Percentiles rank a stretch among this genome's conserved stretches.
phyloP scores from a whole-genome alignment of 1,140 invertebrate genomes.

The Trichomalopsis sarcophagae region DNA sequence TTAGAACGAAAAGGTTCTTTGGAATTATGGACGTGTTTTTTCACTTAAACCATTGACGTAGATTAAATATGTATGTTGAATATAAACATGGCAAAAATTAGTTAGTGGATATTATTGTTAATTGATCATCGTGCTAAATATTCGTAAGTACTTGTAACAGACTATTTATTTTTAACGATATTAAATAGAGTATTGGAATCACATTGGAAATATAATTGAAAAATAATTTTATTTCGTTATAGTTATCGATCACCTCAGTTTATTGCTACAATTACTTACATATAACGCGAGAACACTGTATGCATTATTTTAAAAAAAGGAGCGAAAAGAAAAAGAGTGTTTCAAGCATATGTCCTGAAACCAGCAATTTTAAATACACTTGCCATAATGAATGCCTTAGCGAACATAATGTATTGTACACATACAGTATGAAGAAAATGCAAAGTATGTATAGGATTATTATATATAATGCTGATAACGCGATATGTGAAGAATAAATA shows the following conservation, averaged over 20 bases:
- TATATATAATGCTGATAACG: constrained; percentile 49
- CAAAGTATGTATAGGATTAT: constrained; percentile 55
- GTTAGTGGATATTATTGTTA: not conserved
- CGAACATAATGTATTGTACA: constrained; percentile 62
- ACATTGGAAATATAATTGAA: not conserved
- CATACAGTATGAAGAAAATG: constrained; percentile 60
- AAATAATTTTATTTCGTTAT: not conserved
- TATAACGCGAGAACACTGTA: not conserved
- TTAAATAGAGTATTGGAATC: not conserved
- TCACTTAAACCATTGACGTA: not conserved
- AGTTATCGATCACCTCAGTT: not conserved
- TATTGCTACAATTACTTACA: not conserved
- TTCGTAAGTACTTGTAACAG: not conserved
- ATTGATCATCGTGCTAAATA: not conserved
- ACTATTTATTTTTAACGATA: not conserved
- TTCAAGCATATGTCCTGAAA: constrained; percentile 55
- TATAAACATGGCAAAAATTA: not conserved
- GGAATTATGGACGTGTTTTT: not conserved
- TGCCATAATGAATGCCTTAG: constrained; percentile 69
- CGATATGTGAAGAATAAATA: constrained; percentile 49
- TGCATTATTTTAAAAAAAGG: constrained; percentile 30
- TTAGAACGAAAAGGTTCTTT: not conserved
- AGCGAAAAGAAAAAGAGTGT: constrained; percentile 14
- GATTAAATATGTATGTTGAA: not conserved
- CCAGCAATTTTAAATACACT: constrained; percentile 59